phyloP scores from a whole-genome alignment of 2,888 invertebrate genomes.

The Muschampia plurimacula region DNA sequence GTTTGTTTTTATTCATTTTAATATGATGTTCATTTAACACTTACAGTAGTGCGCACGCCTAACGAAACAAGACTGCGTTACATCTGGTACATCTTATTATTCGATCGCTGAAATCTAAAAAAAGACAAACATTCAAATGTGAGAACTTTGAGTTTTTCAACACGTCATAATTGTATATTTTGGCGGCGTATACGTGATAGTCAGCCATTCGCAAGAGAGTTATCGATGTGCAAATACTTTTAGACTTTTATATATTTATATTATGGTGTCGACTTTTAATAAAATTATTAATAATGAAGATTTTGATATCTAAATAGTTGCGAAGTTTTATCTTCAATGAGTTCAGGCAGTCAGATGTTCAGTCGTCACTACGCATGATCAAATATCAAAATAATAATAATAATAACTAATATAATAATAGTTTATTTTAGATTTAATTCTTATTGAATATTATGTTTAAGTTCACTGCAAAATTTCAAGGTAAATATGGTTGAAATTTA shows the following conservation, averaged over 20 bases:
- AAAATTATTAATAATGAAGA: too few species aligned
- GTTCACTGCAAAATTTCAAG: too few species aligned
- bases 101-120: conserved; percentile 80
- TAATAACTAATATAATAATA: too few species aligned
- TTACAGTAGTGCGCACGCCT: conserved; percentile 81
- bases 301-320: too few species aligned
- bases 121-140: conserved; percentile 74
- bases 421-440: too few species aligned
- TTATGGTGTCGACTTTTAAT: too few species aligned
- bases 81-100: conserved; percentile 61
- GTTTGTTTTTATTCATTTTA: conserved; percentile 28
- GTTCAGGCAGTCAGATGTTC: too few species aligned
- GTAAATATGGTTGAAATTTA: too few species aligned
- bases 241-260: background rate
- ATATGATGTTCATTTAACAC: conserved; percentile 54
- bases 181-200: conserved; percentile 28
- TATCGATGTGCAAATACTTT: conserved; percentile 9
- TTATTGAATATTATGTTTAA: too few species aligned
- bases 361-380: too few species aligned
- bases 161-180: conserved; percentile 35
- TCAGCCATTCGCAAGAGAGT: conserved; percentile 13
- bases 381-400: too few species aligned
- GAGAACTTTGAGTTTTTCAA: conserved; percentile 47
- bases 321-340: too few species aligned
- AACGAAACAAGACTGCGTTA: conserved; percentile 71